Percentiles rank a stretch among this genome's conserved stretches.
Conservation (phyloP, 1,140 invertebrate genomes). For the Monomorium pharaonis region DNA sequence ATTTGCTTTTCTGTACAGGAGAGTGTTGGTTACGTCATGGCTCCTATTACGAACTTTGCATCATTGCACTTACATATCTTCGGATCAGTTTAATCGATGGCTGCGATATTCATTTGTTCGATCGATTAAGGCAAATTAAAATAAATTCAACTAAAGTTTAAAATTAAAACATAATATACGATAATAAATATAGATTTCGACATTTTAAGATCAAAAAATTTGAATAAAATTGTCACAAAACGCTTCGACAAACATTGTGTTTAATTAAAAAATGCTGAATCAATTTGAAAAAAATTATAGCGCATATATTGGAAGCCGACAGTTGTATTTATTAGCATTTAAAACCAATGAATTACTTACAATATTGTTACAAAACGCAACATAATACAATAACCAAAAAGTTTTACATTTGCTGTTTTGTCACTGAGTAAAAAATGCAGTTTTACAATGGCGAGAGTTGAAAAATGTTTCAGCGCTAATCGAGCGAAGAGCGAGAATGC, state of each 20-base stretch:
- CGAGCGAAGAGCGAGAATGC: constrained; percentile 1
- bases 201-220: background rate
- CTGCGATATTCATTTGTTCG: background rate
- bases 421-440: background rate
- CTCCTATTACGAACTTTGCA: constrained; percentile 22
- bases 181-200: constrained; percentile 16
- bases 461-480: constrained; percentile 30
- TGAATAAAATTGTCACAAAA: background rate
- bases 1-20: background rate
- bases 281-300: background rate
- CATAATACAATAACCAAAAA: background rate
- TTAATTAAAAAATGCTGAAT: constrained; percentile 45
- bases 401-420: constrained; percentile 28
- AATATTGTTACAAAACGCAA: background rate
- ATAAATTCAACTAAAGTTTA: background rate
- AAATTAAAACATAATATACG: background rate
- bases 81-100: constrained; percentile 11
- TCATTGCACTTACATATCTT: background rate
- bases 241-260: background rate
- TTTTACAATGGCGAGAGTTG: background rate
- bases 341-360: background rate
- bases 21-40: background rate
- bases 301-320: background rate
- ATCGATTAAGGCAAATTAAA: background rate
- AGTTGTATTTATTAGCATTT: background rate